phyloP scores from a whole-genome alignment of 2,113 vertebrate species.

The Lonchura striata region DNA sequence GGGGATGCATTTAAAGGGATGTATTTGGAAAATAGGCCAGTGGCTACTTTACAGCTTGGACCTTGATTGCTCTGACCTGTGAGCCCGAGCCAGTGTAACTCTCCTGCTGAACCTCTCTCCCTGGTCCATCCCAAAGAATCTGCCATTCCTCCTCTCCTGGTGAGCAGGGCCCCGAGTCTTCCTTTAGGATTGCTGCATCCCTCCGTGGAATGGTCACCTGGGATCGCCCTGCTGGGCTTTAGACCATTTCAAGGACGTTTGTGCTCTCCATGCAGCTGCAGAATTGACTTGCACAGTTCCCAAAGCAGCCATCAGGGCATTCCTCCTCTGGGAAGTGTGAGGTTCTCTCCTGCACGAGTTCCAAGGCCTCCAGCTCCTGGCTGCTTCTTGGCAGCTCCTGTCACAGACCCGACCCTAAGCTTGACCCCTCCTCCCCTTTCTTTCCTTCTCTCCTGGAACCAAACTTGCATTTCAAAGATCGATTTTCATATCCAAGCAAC shows the following conservation, averaged over 20 bases:
- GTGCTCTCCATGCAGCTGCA: not conserved
- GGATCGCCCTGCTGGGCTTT: not conserved
- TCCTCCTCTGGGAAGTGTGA: not conserved
- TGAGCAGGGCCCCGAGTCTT: not conserved
- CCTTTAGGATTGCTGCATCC: not conserved
- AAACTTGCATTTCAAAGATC: not conserved
- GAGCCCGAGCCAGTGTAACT: not conserved
- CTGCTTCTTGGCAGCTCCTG: not conserved
- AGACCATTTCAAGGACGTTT: not conserved
- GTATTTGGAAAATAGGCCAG: not conserved
- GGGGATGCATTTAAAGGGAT: not conserved
- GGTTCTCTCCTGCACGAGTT: not conserved
- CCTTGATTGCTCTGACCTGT: not conserved
- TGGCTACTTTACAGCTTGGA: not conserved
- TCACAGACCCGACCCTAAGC: not conserved
- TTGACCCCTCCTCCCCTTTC: not conserved
- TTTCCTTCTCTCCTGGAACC: not conserved
- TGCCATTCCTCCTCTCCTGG: not conserved
- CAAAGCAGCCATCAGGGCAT: not conserved
- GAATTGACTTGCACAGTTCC: not conserved
- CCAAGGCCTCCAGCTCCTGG: not conserved
- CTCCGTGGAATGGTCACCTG: fast-evolving
- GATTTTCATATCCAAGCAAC: not conserved
- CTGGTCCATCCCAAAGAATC: not conserved
- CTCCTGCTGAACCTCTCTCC: not conserved